Conservation (phyloP, 2,113 vertebrate species). For the Actenoides lindsayi region DNA sequence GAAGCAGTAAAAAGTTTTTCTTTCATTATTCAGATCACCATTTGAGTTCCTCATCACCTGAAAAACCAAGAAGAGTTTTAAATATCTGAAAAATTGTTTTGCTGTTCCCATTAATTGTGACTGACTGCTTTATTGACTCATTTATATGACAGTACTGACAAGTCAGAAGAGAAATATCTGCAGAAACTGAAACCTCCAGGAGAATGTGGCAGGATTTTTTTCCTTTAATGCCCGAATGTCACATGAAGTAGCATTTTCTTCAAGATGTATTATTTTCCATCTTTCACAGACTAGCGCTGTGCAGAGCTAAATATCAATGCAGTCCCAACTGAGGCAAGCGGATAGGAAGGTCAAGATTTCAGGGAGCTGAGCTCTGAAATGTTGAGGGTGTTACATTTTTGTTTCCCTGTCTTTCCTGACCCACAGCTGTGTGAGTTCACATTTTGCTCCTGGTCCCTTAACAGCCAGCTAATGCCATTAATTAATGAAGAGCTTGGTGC, state of each 20-base stretch:
- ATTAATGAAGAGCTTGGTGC: not conserved
- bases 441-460: not conserved
- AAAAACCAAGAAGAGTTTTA: not conserved
- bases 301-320: not conserved
- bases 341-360: not conserved
- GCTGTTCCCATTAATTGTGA: slow-evolving; percentile 36
- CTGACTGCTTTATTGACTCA: slow-evolving; percentile 39
- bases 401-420: not conserved
- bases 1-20: slow-evolving; percentile 4
- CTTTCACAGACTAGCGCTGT: not conserved
- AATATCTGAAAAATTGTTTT: not conserved
- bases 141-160: slow-evolving; percentile 21
- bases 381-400: not conserved
- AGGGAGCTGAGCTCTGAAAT: not conserved
- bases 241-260: slow-evolving; percentile 9
- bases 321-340: not conserved
- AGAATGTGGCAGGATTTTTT: slow-evolving; percentile 22
- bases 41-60: slow-evolving; percentile 9
- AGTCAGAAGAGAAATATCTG: slow-evolving; percentile 29
- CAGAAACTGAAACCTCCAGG: slow-evolving; percentile 18
- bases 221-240: slow-evolving; percentile 13
- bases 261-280: slow-evolving; percentile 8
- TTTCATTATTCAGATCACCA: not conserved
- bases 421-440: not conserved
- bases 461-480: not conserved